Base-by-base conservation (phyloP, 23 tunicate genomes). In the Halocynthia roretzi region DNA sequence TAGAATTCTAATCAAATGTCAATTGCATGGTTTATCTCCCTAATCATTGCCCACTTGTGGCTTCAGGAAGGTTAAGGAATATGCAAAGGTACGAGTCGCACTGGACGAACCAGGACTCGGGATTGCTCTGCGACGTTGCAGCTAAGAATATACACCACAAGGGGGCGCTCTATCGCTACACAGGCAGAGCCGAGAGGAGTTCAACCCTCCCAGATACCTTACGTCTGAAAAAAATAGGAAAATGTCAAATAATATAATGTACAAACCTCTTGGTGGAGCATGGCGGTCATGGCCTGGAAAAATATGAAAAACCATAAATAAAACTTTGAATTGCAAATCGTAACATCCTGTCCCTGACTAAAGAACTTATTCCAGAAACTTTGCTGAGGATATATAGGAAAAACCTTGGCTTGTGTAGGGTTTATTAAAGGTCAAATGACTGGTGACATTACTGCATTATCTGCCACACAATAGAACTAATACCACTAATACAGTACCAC, bases 81-180 rank as follows among this genome's bases (percentile, higher is more conserved):
- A 84, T 84, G 83, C 89, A 67, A 51, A 31, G 72, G 58, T 70
- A 72, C 48, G 40, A 44, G 56, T 8, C 71, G 68, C 17, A 52
- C 73, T 22, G 60, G 17, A 77, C 4, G 15, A 50, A 18, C 54
- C 48, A 40, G 71, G 64, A 60, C 56, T 51, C 51, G 8, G 22
- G 51, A 70, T 66, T 78, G 40, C 40, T 84, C 15, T 84, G 8
- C 22, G 89, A 84, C 72, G 61, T 64, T 78, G 89, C 62, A 64
- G 82, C 83, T 84, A 78, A 78, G 89, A 84, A 60, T 84, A 71
- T 78, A 84, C 89, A 71, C 83, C 89, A 84, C 79, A 67, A 10
- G 77, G 71, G 62, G 89, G 61, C 83, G 83, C 82, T 80, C 89
- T 68, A 61, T 7, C 89, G 71, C 82, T 77, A 84, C 89, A 84